phyloP scores from a whole-genome alignment of 2,113 vertebrate species.

The Microtus richardsoni region DNA sequence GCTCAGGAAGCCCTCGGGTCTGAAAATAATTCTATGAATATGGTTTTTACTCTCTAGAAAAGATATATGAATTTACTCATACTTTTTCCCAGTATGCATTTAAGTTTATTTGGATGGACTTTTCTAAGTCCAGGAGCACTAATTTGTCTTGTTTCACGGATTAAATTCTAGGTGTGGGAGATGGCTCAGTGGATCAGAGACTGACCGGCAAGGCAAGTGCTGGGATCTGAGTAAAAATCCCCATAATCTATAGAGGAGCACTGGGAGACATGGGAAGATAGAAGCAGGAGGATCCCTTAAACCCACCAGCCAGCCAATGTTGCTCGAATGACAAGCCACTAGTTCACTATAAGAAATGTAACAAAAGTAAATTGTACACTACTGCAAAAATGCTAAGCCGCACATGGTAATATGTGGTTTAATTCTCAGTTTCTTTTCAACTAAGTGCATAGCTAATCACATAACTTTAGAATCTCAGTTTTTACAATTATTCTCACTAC shows the following conservation, averaged over 20 bases:
- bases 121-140: neutral
- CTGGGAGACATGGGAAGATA: neutral
- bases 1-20: neutral
- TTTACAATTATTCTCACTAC: neutral
- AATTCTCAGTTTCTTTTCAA: neutral
- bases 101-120: neutral
- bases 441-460: neutral
- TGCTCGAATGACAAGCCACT: neutral
- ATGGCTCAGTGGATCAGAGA: neutral
- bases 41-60: neutral
- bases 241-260: too few species aligned
- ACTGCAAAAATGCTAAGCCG: neutral
- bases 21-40: neutral
- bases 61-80: neutral
- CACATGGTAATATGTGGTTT: neutral
- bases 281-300: neutral
- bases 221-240: neutral
- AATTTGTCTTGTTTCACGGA: neutral
- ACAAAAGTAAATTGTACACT: neutral
- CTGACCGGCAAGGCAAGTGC: too few species aligned
- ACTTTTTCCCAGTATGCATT: neutral
- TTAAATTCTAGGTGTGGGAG: neutral
- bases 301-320: too few species aligned
- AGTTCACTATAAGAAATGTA: neutral
- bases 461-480: neutral